These are phyloP conservation scores for Zophobas morio DNA, from an alignment of 1,140 invertebrate genomes.

Conservation along the genomic window DNA sequence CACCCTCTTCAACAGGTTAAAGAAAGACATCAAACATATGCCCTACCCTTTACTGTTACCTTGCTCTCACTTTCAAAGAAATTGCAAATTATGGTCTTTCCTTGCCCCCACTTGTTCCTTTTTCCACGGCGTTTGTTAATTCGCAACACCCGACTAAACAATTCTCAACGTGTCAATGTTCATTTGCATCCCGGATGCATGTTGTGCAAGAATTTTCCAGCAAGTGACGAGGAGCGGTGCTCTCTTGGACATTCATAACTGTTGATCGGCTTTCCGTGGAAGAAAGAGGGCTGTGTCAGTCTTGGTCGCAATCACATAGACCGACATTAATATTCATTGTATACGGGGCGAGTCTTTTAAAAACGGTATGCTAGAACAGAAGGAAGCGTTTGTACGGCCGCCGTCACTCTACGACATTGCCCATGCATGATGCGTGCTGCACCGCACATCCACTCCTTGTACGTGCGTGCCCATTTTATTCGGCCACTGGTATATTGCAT, in stretches of 20 bases:
- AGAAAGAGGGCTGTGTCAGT: slow-evolving; percentile 18
- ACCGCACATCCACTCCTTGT: slow-evolving; percentile 20
- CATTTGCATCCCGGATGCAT: slow-evolving; percentile 32
- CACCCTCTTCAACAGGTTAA: too few relatives aligned
- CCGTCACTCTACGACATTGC: slow-evolving; percentile 4
- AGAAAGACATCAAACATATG: too few relatives aligned
- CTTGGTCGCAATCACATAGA: slow-evolving; percentile 13
- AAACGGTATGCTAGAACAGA: slow-evolving; percentile 1
- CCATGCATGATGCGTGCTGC: slow-evolving; percentile 14
- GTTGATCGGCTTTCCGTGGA: slow-evolving; percentile 34
- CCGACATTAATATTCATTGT: slow-evolving; percentile 37
- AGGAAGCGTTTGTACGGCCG: slow-evolving; percentile 1
- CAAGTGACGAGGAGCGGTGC: slow-evolving; percentile 30
- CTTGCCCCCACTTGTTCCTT: neutral
- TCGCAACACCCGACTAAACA: neutral
- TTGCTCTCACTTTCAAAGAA: too few relatives aligned
- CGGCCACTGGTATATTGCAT: neutral
- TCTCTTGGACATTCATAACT: slow-evolving; percentile 29
- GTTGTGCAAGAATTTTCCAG: slow-evolving; percentile 32
- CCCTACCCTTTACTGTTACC: too few relatives aligned
- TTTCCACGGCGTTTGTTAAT: neutral
- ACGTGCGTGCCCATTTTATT: slow-evolving; percentile 5
- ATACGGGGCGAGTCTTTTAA: slow-evolving; percentile 9
- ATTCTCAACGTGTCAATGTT: neutral
- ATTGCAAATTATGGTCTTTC: too few relatives aligned